Conservation (phyloP, 2,113 vertebrate species). For the Redunca redunca region DNA sequence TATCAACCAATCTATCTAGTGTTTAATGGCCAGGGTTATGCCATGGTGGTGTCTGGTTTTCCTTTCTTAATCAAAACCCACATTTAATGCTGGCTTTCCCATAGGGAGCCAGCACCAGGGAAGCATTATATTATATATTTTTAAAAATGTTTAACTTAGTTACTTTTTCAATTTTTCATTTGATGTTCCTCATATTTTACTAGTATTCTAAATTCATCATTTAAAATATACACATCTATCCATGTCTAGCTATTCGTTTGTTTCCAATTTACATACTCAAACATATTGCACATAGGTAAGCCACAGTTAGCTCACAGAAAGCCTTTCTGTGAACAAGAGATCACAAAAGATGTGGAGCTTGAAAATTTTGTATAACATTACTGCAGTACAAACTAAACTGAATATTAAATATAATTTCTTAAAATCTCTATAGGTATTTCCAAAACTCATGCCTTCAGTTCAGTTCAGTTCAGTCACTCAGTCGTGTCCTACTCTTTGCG, state of each 20-base stretch:
- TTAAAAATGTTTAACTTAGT: not conserved
- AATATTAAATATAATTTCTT: not conserved
- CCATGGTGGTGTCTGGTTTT: not conserved
- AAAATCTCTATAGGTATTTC: not conserved
- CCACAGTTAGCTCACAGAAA: not conserved
- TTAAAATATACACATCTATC: not conserved
- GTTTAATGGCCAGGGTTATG: not conserved
- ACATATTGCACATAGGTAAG: not conserved
- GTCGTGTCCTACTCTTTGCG: rapidly evolving
- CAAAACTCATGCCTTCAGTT: not conserved
- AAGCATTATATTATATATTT: not conserved
- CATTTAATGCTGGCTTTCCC: not conserved
- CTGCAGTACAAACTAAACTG: not conserved
- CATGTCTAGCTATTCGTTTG: not conserved
- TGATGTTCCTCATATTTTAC: not conserved
- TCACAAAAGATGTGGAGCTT: not conserved
- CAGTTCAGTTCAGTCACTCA: too few relatives aligned
- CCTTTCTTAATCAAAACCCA: not conserved
- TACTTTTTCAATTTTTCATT: not conserved
- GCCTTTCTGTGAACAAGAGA: not conserved
- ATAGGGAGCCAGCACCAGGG: not conserved
- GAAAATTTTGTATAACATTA: not conserved
- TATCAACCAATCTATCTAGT: not conserved
- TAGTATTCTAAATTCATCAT: not conserved
- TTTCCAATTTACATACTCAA: not conserved